Evolutionary conservation across 2,888 invertebrate species (phyloP).

Genomic region (Euplagia quadripunctaria): DNA sequence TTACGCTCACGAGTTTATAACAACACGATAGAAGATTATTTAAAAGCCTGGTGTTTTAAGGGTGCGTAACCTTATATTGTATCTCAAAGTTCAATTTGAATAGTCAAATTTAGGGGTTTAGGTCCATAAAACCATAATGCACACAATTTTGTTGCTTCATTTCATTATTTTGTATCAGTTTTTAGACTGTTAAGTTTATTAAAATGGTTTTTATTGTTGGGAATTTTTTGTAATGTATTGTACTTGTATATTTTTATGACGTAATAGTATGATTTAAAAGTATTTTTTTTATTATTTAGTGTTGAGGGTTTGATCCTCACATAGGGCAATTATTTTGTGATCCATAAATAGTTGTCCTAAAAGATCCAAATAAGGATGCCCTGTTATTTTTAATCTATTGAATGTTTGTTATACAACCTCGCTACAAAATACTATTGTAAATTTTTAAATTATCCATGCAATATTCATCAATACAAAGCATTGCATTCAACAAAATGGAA

Average conservation of each 20-base stretch:
- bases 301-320: too few species aligned
- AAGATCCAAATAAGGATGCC: too few species aligned
- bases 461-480: constrained; percentile 20
- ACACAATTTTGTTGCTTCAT: neutral
- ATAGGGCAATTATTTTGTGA: too few species aligned
- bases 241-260: neutral
- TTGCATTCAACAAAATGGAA: constrained; percentile 38
- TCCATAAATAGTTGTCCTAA: too few species aligned
- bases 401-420: neutral
- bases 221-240: neutral
- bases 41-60: neutral
- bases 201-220: neutral
- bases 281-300: too few species aligned
- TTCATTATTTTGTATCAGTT: neutral
- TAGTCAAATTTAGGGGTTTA: neutral
- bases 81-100: neutral
- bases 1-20: neutral
- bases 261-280: too few species aligned
- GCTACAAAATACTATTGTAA: neutral
- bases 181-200: neutral
- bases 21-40: neutral
- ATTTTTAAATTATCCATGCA: neutral
- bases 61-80: neutral
- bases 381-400: neutral
- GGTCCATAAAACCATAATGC: neutral